Conservation (phyloP, 1,140 invertebrate species). For the Saccostrea cuccullata region DNA sequence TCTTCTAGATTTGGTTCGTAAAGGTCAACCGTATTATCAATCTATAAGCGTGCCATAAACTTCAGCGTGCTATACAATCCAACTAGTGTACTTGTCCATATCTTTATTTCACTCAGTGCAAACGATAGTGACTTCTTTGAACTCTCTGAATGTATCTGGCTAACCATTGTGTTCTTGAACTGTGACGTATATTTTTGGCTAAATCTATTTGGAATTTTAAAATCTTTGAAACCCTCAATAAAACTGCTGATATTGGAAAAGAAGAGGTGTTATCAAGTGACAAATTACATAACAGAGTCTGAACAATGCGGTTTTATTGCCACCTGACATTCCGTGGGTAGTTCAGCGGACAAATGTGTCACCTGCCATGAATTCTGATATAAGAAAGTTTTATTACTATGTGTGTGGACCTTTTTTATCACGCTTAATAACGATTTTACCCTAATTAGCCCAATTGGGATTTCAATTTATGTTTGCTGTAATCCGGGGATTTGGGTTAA, state of each 20-base stretch:
- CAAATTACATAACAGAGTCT: slow-evolving; percentile 10
- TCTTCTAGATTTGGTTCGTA: too few species aligned
- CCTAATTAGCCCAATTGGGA: neutral
- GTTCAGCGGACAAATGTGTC: neutral
- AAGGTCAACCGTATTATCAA: too few species aligned
- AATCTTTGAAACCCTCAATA: slow-evolving; percentile 7
- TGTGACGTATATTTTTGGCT: neutral
- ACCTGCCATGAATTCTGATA: neutral
- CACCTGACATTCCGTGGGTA: neutral
- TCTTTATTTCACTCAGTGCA: too few species aligned
- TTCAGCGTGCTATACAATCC: too few species aligned
- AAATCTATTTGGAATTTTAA: neutral
- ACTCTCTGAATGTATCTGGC: neutral
- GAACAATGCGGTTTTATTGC: neutral
- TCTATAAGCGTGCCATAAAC: too few species aligned
- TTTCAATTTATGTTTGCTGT: neutral
- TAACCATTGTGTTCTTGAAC: neutral
- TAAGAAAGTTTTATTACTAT: neutral
- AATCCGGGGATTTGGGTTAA: neutral
- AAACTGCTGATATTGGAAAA: neutral
- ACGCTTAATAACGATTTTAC: neutral
- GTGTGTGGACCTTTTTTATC: neutral
- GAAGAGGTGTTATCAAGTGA: neutral
- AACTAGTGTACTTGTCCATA: too few species aligned
- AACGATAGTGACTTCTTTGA: neutral